Base-by-base conservation (phyloP, 2,888 invertebrate genomes). In the Lasiommata megera region DNA sequence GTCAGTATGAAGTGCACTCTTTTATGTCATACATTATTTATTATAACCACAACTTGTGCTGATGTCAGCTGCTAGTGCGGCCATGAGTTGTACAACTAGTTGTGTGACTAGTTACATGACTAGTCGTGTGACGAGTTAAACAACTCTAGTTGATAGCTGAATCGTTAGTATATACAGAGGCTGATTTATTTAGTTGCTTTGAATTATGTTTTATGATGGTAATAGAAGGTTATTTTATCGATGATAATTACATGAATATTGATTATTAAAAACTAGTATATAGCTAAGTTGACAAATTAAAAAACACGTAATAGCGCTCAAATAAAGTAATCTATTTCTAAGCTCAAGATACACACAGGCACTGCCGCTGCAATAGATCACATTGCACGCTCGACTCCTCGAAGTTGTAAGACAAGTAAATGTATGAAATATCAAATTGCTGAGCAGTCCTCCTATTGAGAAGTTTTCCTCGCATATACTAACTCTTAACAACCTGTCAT, bases 41-140 rank as follows among this genome's bases (percentile, higher is more conserved):
- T 74, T 37, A 67, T 67, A 68, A 74, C 79, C 79, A 77, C 80
- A 72, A 75, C 77, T 72, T 31, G 67, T 73, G 71, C 60, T 54
- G 54, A 74, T 76, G 76, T 74, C 77, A 72, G 67, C 71, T 65
- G 71, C 64, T 7, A n/a, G 61, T 58, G 54, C 54, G 46, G 43
- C 41, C 43, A 55, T 55, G 11, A 11, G 9, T 34, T 34, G 34
- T 34, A 11, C 11, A 11, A 34, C 34, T 11, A 34, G 34, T 34
- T 34, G 9, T 34, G 11, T 9, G 31, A 34, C 34, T 11, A 34
- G 34, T 34, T 34, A 3, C 11, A 11, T 34, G 34, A 34, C 9
- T 3, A 34, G 34, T 34, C 11, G 34, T 34, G 11, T 11, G 11
- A 34, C 34, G 1, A 34, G 34, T 34, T 34, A 60, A 68, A 69